These are phyloP conservation scores for Melanotaenia pygmaea DNA, from an alignment of 2,797 vertebrate species.

Conservation along the genomic window DNA sequence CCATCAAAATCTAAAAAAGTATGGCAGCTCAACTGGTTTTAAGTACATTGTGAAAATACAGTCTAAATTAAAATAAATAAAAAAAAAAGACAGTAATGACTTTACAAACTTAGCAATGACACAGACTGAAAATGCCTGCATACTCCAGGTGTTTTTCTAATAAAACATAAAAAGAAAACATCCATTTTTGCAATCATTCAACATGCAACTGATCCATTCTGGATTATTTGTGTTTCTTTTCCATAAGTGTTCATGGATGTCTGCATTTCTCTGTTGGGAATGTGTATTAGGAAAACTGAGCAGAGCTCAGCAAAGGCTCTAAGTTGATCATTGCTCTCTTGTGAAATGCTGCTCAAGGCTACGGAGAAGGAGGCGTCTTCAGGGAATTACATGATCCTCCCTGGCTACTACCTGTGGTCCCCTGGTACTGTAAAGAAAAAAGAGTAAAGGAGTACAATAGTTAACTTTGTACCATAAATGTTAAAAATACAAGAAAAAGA, in stretches of 20 bases:
- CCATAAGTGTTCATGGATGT: constrained; percentile 26
- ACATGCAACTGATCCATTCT: constrained; percentile 87
- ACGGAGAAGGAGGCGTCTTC: constrained; percentile 83
- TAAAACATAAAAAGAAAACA: constrained; percentile 79
- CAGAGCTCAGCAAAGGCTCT: constrained; percentile 25
- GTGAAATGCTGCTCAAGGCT: constrained; percentile 58
- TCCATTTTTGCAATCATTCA: constrained; percentile 79
- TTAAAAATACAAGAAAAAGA: background rate
- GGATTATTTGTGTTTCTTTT: constrained; percentile 49
- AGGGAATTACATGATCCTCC: constrained; percentile 85
- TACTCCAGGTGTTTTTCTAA: constrained; percentile 61
- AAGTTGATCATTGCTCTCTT: constrained; percentile 34
- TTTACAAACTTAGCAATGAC: constrained; percentile 66
- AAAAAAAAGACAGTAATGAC: constrained; percentile 70
- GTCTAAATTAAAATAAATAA: constrained; percentile 66
- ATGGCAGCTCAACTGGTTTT: constrained; percentile 75
- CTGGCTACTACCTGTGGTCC: constrained; percentile 79
- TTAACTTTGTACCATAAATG: background rate
- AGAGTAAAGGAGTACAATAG: constrained; percentile 19
- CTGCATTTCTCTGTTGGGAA: constrained; percentile 35
- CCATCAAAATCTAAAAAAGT: constrained; percentile 59
- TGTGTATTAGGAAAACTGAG: constrained; percentile 28
- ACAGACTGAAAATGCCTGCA: constrained; percentile 72
- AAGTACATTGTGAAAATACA: constrained; percentile 76
- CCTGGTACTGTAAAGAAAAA: constrained; percentile 72